Conservation (phyloP, 2,113 vertebrate species). For the Lepus europaeus region DNA sequence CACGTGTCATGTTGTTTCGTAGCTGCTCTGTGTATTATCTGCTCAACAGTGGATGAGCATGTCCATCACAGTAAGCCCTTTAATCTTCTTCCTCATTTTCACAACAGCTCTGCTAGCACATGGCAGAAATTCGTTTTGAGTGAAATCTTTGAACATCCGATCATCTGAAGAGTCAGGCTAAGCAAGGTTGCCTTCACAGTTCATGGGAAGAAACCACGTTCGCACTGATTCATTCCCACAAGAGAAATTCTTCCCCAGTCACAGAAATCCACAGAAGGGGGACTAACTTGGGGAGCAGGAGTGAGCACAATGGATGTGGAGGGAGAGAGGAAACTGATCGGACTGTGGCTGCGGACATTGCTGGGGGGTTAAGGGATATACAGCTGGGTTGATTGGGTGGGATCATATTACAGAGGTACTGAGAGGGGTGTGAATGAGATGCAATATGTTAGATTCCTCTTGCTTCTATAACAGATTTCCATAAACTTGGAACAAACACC, state of each 20-base stretch:
- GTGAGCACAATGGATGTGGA: neutral
- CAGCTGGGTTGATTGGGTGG: neutral
- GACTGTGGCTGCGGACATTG: neutral
- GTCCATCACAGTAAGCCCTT: neutral
- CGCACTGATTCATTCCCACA: neutral
- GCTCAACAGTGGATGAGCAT: neutral
- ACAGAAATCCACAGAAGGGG: neutral
- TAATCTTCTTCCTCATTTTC: neutral
- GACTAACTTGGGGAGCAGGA: neutral
- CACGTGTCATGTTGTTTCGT: neutral
- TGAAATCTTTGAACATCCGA: conserved; percentile 1
- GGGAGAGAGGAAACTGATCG: neutral
- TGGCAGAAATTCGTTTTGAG: neutral
- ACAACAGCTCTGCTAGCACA: neutral
- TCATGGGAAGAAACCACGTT: neutral
- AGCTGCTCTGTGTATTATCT: neutral
- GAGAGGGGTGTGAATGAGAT: neutral
- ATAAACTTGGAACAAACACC: neutral
- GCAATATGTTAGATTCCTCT: neutral
- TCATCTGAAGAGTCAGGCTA: neutral
- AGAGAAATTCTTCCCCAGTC: conserved; percentile 7
- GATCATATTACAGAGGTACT: neutral
- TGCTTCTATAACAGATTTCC: conserved; percentile 2
- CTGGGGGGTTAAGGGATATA: neutral
- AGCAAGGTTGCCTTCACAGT: neutral